Base-by-base conservation (phyloP, 2,113 vertebrate genomes). In the Siniperca chuatsi region DNA sequence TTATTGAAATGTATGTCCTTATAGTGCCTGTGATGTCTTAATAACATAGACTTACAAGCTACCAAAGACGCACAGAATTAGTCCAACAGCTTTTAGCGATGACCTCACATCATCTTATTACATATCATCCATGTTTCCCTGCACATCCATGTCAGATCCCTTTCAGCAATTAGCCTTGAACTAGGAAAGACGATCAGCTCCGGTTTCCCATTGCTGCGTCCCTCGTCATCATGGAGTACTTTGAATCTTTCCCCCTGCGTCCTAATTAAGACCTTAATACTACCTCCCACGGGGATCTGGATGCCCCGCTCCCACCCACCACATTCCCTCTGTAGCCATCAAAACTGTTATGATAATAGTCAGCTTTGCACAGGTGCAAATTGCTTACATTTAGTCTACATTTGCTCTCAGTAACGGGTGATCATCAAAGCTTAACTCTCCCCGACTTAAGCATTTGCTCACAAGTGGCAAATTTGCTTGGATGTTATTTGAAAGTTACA, bases 261-360 rank as follows among this genome's bases (percentile, higher is more conserved):
- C 90, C 96, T 97, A 97, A 97, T 97, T 96, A 97, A 96, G 95
- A 94, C 93, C 84, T 87, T 95, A 95, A 95, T 94, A 88, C 88
- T 84, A 79, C 94, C 93, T 93, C 97, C 95, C 60, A 0, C 13
- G 95, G 96, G 97, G 84, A 62, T 46, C 40, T 75, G 69, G 82
- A 83, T 64, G 74, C 67, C 92, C 93, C 93, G 88, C 82, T 89
- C 90, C 91, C 87, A 85, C 91, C 91, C 89, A 66, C 78, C 68
- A 25, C 92, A 92, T 92, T 91, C 95, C 90, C 80, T 87, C 83
- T 60, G 79, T 33, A 82, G 85, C 91, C 83, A 87, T 93, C 90
- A 93, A 94, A 95, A 94, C 93, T 92, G 89, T 94, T 93, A 91
- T 91, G 91, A 81, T 90, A 92, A 92, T 93, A 92, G 93, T 85